Evolutionary conservation across 2,888 invertebrate species (phyloP), one percentile per base, ranked within the genome.

Genomic region (Empis stercorea): DNA sequence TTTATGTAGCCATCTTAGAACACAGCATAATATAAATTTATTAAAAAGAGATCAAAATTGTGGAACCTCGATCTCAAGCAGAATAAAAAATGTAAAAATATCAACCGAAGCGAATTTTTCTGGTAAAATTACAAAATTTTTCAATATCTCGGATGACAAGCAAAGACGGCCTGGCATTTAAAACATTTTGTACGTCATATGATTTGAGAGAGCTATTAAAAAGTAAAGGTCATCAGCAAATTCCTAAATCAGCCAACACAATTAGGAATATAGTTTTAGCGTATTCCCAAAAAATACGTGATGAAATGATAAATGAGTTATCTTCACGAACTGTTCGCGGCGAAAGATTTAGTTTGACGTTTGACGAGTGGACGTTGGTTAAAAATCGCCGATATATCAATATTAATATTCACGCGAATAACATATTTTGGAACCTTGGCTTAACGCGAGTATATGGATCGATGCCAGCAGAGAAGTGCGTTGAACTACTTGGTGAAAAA

Each of bases 311-410:
- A 38, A 38, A 38, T 36, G 20, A 38, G 16, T 38, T 38, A 38
- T 38, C 38, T 38, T 38, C 38, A 38, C 38, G 38, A 20, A 17
- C 13, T 17, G 20, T 38, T 38, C 38, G 38, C 4, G 38, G 38
- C 13, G 17, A 42, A 43, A 15, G 17, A 27, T 47, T 43, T 10
- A 47, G 43, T 20, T 11, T 47, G 11, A 43, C 47, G n/a, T 47
- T 43, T 43, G 47, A 38, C 17, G 43, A 47, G 23, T 47, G 43
- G 47, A 47, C 43, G 10, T 36, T 23, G 40, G 16, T 47, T n/a
- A 36, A 41, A 37, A 47, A 47, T 43, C 15, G 38, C 7, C 42
- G 38, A 4, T 47, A 43, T 17, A 30, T 43, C 16, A 47, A 47
- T 37, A 38, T 47, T 10, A 47, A 43, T 47, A 17, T 47, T 16